Base-by-base conservation (phyloP, 2,888 invertebrate species). In the Tachystola acroxantha region DNA sequence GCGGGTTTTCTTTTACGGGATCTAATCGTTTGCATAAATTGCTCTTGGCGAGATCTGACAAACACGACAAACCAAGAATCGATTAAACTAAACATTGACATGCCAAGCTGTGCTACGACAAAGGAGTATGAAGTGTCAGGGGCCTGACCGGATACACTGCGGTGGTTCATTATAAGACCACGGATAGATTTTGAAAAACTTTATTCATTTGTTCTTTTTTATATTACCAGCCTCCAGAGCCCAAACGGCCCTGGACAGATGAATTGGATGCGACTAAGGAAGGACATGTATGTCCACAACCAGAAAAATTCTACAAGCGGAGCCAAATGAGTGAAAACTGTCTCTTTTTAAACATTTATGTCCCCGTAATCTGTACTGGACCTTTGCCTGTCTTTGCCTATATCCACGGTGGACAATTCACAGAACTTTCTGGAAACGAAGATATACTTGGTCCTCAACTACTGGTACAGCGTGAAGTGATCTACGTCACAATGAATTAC, bases 401-500 rank as follows among this genome's bases (percentile, higher is more conserved):
- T 32, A 42, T 72, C 13, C 74, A 70, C 37, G 70, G 71, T 1
- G 73, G 73, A 7, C 54, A 44, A 16, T 64, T 59, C 37, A 48
- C 44, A 13, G 22, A 28, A 0, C 57, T 62, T 4, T 50, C 61
- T 2, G 64, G 61, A n/a, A 45, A 57, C 31, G 31, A 36, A 2
- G 43, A 51, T 16, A 10, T 48, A 1, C 55, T 51, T 20, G 71
- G 73, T 4, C 70, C 74, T 2, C 48, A 64, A 28, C 43, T 60
- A 1, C 43, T 68, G n/a, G 43, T 73, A 43, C 40, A 57, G 36
- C 49, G 53, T 12, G 53, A 60, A 19, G 44, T 78, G 7, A 58
- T 79, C 26, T 52, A 64, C 6, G 67, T 73, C 1, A 64, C 73
- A 1, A 39, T 75, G 14, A 77, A 75, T 39, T 74, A 63, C 45